Conservation (phyloP, 2,113 vertebrate genomes). For the Okapia johnstoni region DNA sequence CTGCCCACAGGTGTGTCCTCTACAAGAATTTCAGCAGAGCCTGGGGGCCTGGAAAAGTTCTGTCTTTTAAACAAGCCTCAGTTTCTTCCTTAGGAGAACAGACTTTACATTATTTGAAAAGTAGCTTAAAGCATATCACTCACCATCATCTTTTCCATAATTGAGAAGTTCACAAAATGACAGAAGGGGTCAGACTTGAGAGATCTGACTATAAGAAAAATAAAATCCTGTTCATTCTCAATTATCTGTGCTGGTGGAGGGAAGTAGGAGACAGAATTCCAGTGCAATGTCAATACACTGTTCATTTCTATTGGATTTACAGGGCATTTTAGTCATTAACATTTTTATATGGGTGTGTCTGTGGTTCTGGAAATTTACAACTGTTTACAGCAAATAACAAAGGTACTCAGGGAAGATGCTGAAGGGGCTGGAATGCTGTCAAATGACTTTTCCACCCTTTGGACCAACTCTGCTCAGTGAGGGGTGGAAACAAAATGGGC, state of each 20-base stretch:
- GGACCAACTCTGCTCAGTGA: background rate
- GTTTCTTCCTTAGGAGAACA: background rate
- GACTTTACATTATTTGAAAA: background rate
- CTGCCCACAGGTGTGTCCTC: background rate
- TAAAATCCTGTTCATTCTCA: background rate
- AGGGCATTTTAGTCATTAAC: conserved; percentile 44
- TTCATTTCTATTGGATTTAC: conserved; percentile 23
- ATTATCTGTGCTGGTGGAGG: background rate
- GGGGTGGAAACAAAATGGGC: conserved; percentile 1
- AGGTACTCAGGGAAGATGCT: conserved; percentile 46
- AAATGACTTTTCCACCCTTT: conserved; percentile 30
- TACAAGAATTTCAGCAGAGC: background rate
- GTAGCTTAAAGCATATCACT: background rate
- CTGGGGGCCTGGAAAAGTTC: background rate
- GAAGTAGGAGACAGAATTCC: background rate
- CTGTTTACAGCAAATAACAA: conserved; percentile 58
- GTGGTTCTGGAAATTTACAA: conserved; percentile 45
- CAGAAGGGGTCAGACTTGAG: background rate
- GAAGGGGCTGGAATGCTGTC: conserved; percentile 28
- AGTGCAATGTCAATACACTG: background rate
- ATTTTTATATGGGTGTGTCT: conserved; percentile 55
- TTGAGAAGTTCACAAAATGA: background rate
- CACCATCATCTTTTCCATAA: background rate
- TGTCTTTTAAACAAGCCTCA: background rate
- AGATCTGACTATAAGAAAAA: background rate